A percentile compares a stretch with the other conserved stretches of the same genome.
These are phyloP conservation scores for Petrocephalus zakoni DNA, from an alignment of 2,113 vertebrate species.

Conservation along the genomic window DNA sequence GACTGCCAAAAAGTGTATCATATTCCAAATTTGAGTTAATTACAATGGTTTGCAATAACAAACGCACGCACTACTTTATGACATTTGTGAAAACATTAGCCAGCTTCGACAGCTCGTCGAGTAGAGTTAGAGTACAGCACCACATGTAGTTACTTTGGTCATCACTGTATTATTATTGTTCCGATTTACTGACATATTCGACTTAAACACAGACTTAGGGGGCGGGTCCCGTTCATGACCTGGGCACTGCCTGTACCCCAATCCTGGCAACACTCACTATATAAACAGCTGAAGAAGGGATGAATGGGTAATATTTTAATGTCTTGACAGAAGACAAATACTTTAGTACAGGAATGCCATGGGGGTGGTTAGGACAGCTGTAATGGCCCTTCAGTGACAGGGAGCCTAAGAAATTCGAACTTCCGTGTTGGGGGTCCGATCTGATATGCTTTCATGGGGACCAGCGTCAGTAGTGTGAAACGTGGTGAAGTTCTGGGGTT, in stretches of 20 bases:
- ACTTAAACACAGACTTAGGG: background rate
- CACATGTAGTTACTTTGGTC: background rate
- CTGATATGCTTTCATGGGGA: background rate
- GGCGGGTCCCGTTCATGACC: background rate
- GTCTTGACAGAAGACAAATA: background rate
- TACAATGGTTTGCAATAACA: background rate
- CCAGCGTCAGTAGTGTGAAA: background rate
- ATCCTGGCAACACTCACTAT: background rate
- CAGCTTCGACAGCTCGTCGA: background rate
- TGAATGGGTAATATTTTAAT: background rate
- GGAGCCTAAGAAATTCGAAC: background rate
- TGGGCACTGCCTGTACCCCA: background rate
- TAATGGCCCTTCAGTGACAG: background rate
- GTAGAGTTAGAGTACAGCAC: background rate
- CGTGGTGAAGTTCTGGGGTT: background rate
- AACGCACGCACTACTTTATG: background rate
- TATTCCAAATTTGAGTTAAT: background rate
- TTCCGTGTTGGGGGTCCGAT: background rate
- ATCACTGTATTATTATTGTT: background rate
- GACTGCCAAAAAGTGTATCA: background rate
- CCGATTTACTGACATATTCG: background rate
- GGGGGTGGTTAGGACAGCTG: background rate
- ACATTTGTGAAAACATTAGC: background rate
- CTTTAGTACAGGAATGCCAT: background rate
- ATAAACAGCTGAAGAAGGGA: background rate